Evolutionary conservation across 2,888 invertebrate species (phyloP).

Genomic region (Cynaeus angustus): DNA sequence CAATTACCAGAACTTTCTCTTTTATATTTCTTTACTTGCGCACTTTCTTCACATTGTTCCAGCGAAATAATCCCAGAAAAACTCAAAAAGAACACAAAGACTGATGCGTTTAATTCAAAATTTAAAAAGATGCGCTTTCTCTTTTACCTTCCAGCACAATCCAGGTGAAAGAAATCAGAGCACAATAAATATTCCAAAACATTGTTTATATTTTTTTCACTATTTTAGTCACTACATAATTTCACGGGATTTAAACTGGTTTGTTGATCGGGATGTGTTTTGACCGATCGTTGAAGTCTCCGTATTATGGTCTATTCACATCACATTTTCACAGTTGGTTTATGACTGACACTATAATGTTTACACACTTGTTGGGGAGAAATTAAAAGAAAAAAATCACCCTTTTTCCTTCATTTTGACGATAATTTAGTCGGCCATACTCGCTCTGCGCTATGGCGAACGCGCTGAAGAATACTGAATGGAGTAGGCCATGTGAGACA

Average conservation of each 20-base stretch:
- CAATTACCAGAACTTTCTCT: conserved; percentile 26
- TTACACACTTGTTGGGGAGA: background rate
- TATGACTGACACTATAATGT: background rate
- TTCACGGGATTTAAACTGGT: conserved; percentile 15
- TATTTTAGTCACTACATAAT: conserved; percentile 17
- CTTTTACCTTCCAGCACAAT: conserved; percentile 61
- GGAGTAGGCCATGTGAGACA: conserved; percentile 54
- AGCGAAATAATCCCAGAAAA: conserved; percentile 18
- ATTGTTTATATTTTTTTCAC: conserved; percentile 46
- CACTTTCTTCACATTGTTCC: conserved; percentile 2
- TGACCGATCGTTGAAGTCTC: conserved; percentile 51
- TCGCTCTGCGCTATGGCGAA: conserved; percentile 57
- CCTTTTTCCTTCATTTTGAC: conserved; percentile 50
- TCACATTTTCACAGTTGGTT: conserved; percentile 18
- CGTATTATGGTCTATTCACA: conserved; percentile 17
- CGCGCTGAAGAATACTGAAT: conserved; percentile 50
- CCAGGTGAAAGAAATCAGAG: conserved; percentile 62
- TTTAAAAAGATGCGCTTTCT: conserved; percentile 56
- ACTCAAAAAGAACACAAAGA: conserved; percentile 12
- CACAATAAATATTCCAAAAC: conserved; percentile 58
- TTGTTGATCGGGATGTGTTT: conserved; percentile 42
- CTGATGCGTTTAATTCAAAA: conserved; percentile 15
- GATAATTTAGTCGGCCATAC: conserved; percentile 52
- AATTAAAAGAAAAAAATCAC: conserved; percentile 28
- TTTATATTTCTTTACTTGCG: conserved; percentile 17